Evolutionary conservation across 64 coral and sea anemone genomes (phyloP).

Genomic region (Porites australiensis): DNA sequence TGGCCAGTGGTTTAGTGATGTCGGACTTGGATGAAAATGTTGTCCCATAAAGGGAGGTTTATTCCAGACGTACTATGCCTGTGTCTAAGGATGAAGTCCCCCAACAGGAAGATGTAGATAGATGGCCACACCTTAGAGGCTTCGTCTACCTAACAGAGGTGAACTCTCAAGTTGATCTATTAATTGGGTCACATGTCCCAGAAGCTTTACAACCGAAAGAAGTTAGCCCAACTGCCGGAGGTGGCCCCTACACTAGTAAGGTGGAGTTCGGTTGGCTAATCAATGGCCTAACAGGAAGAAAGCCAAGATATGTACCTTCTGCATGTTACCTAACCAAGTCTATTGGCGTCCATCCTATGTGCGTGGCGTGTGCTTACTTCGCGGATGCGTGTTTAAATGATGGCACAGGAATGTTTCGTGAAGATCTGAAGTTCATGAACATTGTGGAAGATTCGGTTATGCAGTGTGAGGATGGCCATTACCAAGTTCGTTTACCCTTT

Average conservation of each 20-base stretch:
- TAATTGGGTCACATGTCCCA: constrained; percentile 56
- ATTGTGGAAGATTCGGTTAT: background rate
- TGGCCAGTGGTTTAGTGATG: too few species aligned
- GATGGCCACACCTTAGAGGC: background rate
- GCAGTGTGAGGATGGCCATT: background rate
- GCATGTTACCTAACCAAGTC: background rate
- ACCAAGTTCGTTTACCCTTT: too few species aligned
- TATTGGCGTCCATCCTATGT: background rate
- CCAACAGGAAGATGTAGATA: too few species aligned
- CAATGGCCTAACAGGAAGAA: constrained; percentile 70
- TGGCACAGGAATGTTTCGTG: too few species aligned
- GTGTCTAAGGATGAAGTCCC: too few species aligned
- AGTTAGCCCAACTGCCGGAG: background rate
- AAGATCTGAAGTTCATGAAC: too few species aligned
- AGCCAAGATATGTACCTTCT: background rate
- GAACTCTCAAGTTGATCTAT: constrained; percentile 46
- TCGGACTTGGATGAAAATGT: too few species aligned
- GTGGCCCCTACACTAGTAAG: constrained; percentile 45
- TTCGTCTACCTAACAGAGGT: background rate
- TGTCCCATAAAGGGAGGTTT: too few species aligned
- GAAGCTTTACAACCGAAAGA: constrained; percentile 42
- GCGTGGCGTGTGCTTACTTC: background rate
- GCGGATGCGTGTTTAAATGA: background rate
- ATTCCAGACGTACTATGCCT: too few species aligned
- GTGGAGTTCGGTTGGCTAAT: constrained; percentile 54